Evolutionary conservation across 2,888 invertebrate genomes (phyloP).

Genomic region (Ophion slaviceki): DNA sequence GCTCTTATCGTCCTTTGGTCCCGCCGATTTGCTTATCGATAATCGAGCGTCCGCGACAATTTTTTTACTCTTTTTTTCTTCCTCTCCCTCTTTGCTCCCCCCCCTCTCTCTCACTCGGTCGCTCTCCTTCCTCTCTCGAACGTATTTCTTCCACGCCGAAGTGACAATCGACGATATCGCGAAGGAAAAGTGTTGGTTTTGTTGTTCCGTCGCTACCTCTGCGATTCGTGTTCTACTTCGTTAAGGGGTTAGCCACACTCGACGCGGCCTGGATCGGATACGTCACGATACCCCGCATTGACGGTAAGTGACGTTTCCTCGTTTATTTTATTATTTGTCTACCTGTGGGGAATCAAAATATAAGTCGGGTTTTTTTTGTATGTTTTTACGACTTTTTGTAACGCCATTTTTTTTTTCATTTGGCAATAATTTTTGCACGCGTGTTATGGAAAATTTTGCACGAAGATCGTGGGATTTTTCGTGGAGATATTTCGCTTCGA

Average conservation of each 20-base stretch:
- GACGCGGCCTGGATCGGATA: conserved; percentile 73
- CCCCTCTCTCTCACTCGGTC: neutral
- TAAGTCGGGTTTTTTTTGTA: neutral
- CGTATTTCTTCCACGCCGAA: neutral
- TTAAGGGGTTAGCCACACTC: conserved; percentile 49
- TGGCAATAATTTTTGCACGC: no score
- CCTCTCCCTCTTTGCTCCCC: neutral
- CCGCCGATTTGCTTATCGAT: neutral
- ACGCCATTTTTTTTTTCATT: no score
- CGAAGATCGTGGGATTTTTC: no score
- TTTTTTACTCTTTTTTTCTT: neutral
- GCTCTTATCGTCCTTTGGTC: neutral
- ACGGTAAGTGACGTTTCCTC: conserved; percentile 75
- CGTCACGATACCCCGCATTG: conserved; percentile 78
- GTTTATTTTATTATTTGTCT: neutral
- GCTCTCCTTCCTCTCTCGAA: neutral
- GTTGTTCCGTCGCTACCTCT: neutral
- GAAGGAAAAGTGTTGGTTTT: neutral
- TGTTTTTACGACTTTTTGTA: no score
- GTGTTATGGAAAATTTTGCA: no score
- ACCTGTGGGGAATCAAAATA: neutral
- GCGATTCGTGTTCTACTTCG: conserved; percentile 34
- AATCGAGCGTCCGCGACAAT: neutral
- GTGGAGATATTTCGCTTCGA: no score
- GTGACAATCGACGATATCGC: neutral